phyloP scores from a whole-genome alignment of 2,888 invertebrate genomes.

The Pandemis cinnamomeana region DNA sequence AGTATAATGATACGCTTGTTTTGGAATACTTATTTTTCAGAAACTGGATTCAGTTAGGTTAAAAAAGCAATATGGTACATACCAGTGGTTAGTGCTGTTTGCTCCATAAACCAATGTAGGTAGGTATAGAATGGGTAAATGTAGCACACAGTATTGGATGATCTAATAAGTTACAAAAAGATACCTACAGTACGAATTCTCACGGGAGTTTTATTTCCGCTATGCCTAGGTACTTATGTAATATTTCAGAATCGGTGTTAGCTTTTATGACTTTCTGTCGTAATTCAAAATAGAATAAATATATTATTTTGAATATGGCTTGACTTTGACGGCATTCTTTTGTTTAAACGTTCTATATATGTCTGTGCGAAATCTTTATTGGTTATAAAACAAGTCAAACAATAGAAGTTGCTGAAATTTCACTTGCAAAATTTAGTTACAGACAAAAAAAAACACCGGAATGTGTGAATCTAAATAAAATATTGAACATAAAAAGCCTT shows the following conservation, averaged over 20 bases:
- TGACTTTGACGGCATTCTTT: background rate
- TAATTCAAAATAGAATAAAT: background rate
- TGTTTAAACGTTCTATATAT: background rate
- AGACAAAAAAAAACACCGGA: too few species aligned
- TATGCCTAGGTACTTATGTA: background rate
- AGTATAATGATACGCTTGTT: too few species aligned
- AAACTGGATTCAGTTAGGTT: too few species aligned
- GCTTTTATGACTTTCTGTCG: constrained; percentile 2
- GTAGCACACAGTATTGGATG: background rate
- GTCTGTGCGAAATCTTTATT: too few species aligned
- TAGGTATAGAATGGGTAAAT: background rate
- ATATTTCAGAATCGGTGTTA: background rate
- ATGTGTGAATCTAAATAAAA: too few species aligned
- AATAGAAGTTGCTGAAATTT: too few species aligned
- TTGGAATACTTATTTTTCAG: too few species aligned
- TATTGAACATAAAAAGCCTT: too few species aligned
- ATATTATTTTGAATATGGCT: background rate
- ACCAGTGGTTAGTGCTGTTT: too few species aligned
- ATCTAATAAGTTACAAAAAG: background rate
- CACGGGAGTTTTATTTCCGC: background rate
- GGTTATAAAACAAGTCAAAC: too few species aligned
- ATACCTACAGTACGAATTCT: background rate
- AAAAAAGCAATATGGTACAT: too few species aligned
- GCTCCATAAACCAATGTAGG: background rate
- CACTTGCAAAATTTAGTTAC: too few species aligned